Conservation (phyloP, 1,140 invertebrate genomes). For the Streblospio benedicti region DNA sequence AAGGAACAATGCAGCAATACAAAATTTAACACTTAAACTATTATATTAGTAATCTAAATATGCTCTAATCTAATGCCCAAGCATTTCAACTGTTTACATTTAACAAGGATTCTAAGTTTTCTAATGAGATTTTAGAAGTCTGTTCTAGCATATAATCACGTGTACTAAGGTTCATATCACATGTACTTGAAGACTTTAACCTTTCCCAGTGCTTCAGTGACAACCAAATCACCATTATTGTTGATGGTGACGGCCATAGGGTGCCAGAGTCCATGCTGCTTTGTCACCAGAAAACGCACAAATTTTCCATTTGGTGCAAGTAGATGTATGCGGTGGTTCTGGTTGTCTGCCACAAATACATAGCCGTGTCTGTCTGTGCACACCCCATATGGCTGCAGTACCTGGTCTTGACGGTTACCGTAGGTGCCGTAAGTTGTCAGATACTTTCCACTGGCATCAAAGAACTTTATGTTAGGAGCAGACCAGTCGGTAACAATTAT, state of each 20-base stretch:
- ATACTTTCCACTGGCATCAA: conserved; percentile 24
- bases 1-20: too few species aligned
- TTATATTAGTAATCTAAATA: too few species aligned
- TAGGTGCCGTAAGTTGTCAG: conserved; percentile 31
- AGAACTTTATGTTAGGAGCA: conserved; percentile 38
- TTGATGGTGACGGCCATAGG: conserved; percentile 33
- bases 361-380: conserved; percentile 37
- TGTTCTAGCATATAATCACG: too few species aligned
- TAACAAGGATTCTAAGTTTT: too few species aligned
- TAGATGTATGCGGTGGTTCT: conserved; percentile 36
- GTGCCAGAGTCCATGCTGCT: conserved; percentile 32
- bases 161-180: too few species aligned
- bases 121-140: too few species aligned
- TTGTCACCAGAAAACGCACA: conserved; percentile 29
- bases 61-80: too few species aligned
- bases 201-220: conserved; percentile 37
- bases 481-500: conserved; percentile 37
- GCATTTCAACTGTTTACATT: too few species aligned
- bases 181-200: conserved; percentile 37
- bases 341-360: conserved; percentile 38
- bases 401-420: conserved; percentile 26
- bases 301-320: conserved; percentile 36
- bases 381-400: conserved; percentile 37
- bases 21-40: too few species aligned
- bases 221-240: conserved; percentile 28